These are phyloP conservation scores for Megalurothrips usitatus DNA, from an alignment of 2,888 invertebrate genomes.

Conservation along the genomic window DNA sequence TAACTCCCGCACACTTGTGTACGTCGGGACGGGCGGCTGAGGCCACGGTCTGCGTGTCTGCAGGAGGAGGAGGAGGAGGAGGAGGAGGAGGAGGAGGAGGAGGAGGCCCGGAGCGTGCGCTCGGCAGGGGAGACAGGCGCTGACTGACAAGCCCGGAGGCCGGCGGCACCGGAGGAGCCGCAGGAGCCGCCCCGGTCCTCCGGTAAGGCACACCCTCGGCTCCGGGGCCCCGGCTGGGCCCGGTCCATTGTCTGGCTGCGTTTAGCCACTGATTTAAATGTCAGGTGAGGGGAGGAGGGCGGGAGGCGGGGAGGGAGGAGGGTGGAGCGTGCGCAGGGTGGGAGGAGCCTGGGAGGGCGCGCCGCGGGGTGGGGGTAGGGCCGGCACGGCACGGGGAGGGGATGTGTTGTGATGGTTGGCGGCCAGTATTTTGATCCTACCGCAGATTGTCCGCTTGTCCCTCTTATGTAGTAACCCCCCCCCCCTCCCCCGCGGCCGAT, in stretches of 20 bases:
- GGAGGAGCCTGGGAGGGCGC: background rate
- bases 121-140: background rate
- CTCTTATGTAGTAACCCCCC: no score
- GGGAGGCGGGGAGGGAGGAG: background rate
- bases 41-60: no score
- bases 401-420: background rate
- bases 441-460: no score
- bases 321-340: background rate
- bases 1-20: no score
- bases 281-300: background rate
- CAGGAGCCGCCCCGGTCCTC: no score
- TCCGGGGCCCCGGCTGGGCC: background rate
- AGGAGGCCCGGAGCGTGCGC: background rate
- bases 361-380: background rate
- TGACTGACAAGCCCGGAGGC: background rate
- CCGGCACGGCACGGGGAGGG: background rate
- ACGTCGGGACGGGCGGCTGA: no score
- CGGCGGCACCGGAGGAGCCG: no score
- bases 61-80: background rate
- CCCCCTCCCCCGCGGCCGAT: no score
- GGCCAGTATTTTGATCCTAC: no score
- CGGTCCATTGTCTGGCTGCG: background rate
- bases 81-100: background rate
- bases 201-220: no score
- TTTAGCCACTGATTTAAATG: background rate